Evolutionary conservation across 2,797 vertebrate genomes (phyloP).

Genomic region (Dipus sagitta): DNA sequence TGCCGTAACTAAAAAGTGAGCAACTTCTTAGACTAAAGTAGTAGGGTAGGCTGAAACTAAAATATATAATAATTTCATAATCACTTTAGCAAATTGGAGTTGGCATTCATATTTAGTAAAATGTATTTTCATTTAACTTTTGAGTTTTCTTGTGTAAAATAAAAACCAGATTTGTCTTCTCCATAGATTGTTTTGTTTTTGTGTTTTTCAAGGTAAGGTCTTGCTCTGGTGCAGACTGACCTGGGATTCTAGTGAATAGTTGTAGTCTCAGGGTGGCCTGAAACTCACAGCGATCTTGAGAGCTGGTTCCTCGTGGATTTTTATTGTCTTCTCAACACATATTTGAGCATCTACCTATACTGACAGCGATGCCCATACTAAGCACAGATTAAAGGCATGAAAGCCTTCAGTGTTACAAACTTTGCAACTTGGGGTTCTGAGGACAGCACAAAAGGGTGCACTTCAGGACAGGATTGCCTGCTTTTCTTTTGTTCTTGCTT

Average conservation of each 20-base stretch:
- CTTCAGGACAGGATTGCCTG: neutral
- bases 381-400: neutral
- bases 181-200: too few species aligned
- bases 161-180: neutral
- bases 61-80: slow-evolving; percentile 42
- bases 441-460: neutral
- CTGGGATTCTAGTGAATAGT: too few species aligned
- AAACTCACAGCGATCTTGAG: too few species aligned
- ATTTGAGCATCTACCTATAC: neutral
- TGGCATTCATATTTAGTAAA: neutral
- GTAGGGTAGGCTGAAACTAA: slow-evolving; percentile 25
- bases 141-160: neutral
- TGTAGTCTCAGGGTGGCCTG: too few species aligned
- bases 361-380: neutral
- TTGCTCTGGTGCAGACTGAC: too few species aligned
- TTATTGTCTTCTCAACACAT: neutral
- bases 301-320: neutral
- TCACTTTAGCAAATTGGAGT: slow-evolving; percentile 38
- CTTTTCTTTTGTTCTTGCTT: slow-evolving; percentile 15
- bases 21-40: slow-evolving; percentile 39
- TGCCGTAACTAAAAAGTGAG: slow-evolving; percentile 41
- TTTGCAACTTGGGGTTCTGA: neutral
- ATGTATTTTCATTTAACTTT: neutral
- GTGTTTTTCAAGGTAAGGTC: too few species aligned
- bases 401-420: neutral